phyloP scores from a whole-genome alignment of 2,888 invertebrate species.

The Tanypteryx hageni region DNA sequence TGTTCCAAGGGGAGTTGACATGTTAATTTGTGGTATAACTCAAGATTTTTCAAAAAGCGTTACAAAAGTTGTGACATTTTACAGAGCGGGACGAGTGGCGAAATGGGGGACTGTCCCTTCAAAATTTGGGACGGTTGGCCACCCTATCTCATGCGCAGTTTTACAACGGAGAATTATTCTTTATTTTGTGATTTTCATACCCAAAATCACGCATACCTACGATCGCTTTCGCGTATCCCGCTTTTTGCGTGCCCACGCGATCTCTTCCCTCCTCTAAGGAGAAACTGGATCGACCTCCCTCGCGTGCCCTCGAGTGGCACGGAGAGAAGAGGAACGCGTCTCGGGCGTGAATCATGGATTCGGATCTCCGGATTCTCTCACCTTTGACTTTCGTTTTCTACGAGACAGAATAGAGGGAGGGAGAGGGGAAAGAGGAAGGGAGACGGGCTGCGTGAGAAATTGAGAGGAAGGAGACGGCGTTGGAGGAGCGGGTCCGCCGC shows the following conservation, averaged over 20 bases:
- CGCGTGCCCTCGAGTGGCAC: neutral
- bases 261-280: neutral
- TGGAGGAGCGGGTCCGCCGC: no score
- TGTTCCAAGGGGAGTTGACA: no score
- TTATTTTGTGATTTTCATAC: neutral
- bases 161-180: neutral
- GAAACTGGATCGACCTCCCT: neutral
- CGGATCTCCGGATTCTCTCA: neutral
- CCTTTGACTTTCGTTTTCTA: neutral
- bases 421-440: neutral
- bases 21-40: no score
- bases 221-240: neutral
- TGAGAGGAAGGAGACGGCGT: neutral
- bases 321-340: no score
- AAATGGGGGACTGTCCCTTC: no score
- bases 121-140: neutral
- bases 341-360: neutral
- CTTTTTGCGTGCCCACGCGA: neutral
- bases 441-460: neutral
- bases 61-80: no score
- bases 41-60: no score
- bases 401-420: neutral
- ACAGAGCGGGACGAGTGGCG: no score
- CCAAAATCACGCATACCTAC: neutral
- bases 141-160: neutral